A percentile compares a stretch with the other conserved stretches of the same genome.
These are phyloP conservation scores for Opisthograptis luteolata DNA, from an alignment of 2,888 invertebrate species.

Conservation along the genomic window DNA sequence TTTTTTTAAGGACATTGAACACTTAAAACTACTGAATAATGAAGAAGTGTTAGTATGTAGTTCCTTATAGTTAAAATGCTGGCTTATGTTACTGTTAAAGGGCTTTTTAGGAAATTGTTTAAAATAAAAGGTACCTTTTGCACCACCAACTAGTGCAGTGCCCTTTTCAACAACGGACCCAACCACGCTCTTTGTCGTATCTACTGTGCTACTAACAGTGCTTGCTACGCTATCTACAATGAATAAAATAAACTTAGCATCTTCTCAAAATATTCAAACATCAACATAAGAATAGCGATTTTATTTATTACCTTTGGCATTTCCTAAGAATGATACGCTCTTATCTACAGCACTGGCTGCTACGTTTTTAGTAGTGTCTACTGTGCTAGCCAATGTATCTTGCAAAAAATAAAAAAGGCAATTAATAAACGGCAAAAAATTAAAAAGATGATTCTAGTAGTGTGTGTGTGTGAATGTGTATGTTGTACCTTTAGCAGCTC, in stretches of 20 bases:
- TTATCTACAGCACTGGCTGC: slow-evolving; percentile 47
- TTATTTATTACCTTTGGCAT: slow-evolving; percentile 52
- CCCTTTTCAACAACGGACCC: slow-evolving; percentile 57
- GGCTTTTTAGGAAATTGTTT: no score
- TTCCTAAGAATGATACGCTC: slow-evolving; percentile 53
- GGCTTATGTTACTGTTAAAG: no score
- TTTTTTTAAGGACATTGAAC: not conserved
- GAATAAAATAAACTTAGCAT: slow-evolving; percentile 16
- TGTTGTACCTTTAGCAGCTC: slow-evolving; percentile 55
- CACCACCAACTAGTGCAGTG: slow-evolving; percentile 51
- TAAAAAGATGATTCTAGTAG: not conserved
- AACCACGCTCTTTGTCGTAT: slow-evolving; percentile 59
- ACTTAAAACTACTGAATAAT: no score
- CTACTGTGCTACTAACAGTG: slow-evolving; percentile 56
- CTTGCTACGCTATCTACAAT: slow-evolving; percentile 62
- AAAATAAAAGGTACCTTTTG: slow-evolving; percentile 50
- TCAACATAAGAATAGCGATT: not conserved
- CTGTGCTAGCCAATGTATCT: slow-evolving; percentile 58
- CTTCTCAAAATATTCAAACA: slow-evolving; percentile 14
- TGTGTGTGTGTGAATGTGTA: not conserved
- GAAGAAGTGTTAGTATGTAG: no score
- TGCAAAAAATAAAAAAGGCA: slow-evolving; percentile 9
- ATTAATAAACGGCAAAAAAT: not conserved
- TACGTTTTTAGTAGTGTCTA: slow-evolving; percentile 54
- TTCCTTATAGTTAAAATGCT: no score